Evolutionary conservation across 2,888 invertebrate species (phyloP).

Genomic region (Drosophila dives): DNA sequence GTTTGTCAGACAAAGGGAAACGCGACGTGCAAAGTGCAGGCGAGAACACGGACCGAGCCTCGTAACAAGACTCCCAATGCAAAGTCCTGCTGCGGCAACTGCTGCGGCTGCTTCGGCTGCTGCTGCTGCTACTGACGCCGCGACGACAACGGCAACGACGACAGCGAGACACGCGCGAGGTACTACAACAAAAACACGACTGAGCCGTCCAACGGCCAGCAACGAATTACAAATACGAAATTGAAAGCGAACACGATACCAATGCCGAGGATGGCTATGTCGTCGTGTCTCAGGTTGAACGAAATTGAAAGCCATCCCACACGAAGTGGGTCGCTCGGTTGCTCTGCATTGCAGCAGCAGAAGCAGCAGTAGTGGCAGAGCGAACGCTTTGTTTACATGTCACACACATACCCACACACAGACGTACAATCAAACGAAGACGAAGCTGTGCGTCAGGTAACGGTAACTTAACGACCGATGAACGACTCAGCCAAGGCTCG

Average conservation of each 20-base stretch:
- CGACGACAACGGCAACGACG: constrained; percentile 50
- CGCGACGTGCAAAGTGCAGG: constrained; percentile 63
- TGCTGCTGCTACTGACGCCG: constrained; percentile 38
- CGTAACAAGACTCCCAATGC: constrained; percentile 44
- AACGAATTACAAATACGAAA: constrained; percentile 70
- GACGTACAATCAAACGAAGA: not conserved
- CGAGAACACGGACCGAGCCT: constrained; percentile 49
- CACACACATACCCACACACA: constrained; percentile 6
- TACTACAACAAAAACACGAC: constrained; percentile 83
- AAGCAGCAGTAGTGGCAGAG: constrained; percentile 29
- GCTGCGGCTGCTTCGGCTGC: constrained; percentile 45
- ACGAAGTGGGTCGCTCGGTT: constrained; percentile 63
- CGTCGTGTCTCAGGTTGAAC: constrained; percentile 57
- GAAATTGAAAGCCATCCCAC: constrained; percentile 70
- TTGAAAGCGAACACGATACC: constrained; percentile 68
- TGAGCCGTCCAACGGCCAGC: constrained; percentile 77
- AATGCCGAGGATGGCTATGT: constrained; percentile 13
- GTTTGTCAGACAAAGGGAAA: constrained; percentile 29
- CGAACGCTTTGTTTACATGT: constrained; percentile 45
- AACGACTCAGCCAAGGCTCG: constrained; percentile 25
- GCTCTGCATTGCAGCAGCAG: constrained; percentile 64
- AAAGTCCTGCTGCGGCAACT: constrained; percentile 52
- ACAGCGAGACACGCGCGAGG: constrained; percentile 77
- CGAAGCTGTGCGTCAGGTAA: constrained; percentile 24
- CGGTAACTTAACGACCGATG: constrained; percentile 33